A percentile compares a stretch with the other conserved stretches of the same genome.
Evolutionary conservation across 1,140 invertebrate species (phyloP).

Genomic region (Neodiprion pinetum): DNA sequence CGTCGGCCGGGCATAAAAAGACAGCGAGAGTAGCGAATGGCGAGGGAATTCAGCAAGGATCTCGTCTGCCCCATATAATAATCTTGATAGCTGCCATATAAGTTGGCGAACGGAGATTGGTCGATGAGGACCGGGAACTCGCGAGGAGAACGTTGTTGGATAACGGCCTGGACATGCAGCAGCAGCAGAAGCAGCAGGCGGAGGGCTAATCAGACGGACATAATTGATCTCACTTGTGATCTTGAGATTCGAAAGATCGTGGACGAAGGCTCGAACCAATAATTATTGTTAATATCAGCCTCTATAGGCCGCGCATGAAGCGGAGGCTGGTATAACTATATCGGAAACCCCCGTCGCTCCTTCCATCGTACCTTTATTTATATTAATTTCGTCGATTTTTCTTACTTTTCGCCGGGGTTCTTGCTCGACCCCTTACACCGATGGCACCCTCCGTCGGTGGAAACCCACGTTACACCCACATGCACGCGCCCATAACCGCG

Average conservation of each 20-base stretch:
- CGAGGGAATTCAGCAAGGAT: background rate
- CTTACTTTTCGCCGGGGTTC: slow-evolving; percentile 47
- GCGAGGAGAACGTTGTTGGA: background rate
- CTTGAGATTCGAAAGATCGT: slow-evolving; percentile 61
- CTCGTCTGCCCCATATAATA: background rate
- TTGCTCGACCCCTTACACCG: too few relatives aligned
- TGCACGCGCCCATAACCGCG: background rate
- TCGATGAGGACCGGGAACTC: background rate
- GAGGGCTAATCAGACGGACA: slow-evolving; percentile 59
- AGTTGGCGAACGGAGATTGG: background rate
- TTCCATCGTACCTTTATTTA: slow-evolving; percentile 50
- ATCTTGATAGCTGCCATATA: slow-evolving; percentile 7
- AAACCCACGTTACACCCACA: background rate
- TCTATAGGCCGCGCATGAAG: background rate
- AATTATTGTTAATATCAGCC: slow-evolving; percentile 61
- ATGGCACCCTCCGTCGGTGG: background rate
- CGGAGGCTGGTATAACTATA: slow-evolving; percentile 19
- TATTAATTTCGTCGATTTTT: slow-evolving; percentile 57
- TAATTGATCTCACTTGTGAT: slow-evolving; percentile 64
- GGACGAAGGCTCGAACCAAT: slow-evolving; percentile 60
- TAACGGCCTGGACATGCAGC: slow-evolving; percentile 19
- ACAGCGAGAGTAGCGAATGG: too few relatives aligned
- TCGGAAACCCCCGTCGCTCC: slow-evolving; percentile 29
- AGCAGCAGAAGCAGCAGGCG: slow-evolving; percentile 35
- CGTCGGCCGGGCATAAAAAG: background rate